These are phyloP conservation scores for Alitta virens DNA, from an alignment of 2,888 invertebrate species.

Conservation along the genomic window DNA sequence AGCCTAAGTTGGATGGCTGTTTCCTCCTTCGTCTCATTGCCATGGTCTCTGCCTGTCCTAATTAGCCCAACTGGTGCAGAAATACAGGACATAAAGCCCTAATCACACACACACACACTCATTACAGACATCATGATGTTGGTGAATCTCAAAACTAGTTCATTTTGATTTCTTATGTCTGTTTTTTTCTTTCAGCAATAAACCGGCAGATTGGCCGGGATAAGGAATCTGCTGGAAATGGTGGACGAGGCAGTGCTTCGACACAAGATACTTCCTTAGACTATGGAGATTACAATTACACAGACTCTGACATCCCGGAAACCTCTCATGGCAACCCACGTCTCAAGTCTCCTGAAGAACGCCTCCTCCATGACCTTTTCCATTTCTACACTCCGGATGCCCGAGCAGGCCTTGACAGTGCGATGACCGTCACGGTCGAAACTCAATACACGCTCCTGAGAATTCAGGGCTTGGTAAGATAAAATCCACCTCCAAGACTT, in stretches of 20 bases:
- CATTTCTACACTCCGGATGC: conserved; percentile 9
- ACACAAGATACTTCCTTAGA: not conserved
- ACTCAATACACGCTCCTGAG: conserved; percentile 13
- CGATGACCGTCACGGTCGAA: conserved; percentile 7
- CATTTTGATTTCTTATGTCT: no score
- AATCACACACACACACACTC: no score
- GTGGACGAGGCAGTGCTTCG: not conserved
- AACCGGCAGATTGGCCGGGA: conserved; percentile 3
- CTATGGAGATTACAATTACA: not conserved
- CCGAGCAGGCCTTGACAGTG: conserved; percentile 9
- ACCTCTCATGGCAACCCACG: not conserved
- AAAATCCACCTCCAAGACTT: no score
- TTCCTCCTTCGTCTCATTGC: no score
- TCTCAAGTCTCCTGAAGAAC: conserved; percentile 5
- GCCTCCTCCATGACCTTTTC: conserved; percentile 9
- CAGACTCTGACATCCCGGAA: not conserved
- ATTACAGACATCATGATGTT: no score
- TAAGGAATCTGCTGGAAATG: not conserved
- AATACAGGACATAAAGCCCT: no score
- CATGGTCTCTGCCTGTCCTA: no score
- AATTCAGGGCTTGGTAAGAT: conserved; percentile 16
- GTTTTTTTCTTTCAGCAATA: no score
- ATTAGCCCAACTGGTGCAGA: no score
- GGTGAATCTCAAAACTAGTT: no score
- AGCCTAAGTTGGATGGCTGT: no score